phyloP scores from a whole-genome alignment of 2,113 vertebrate species.

The Odocoileus hemionus region DNA sequence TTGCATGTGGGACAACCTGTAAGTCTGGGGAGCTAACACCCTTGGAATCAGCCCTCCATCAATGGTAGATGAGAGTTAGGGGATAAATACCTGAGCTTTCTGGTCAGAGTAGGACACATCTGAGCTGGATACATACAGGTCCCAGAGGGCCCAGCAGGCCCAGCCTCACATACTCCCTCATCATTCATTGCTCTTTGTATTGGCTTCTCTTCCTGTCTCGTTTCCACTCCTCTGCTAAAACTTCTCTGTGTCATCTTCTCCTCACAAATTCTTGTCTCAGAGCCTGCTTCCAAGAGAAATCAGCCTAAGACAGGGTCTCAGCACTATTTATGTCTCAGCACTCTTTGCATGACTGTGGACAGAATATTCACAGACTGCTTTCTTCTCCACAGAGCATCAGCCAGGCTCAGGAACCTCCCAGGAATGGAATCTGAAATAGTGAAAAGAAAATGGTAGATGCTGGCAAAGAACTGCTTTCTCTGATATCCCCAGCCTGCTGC shows the following conservation, averaged over 20 bases:
- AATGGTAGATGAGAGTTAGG: neutral
- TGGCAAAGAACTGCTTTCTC: slow-evolving; percentile 17
- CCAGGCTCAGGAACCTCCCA: neutral
- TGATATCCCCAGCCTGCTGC: neutral
- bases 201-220: neutral
- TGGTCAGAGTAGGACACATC: neutral
- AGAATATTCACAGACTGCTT: neutral
- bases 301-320: neutral
- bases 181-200: neutral
- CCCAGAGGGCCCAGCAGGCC: neutral
- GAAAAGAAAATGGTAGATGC: neutral
- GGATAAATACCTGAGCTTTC: neutral
- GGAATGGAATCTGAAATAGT: neutral
- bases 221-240: neutral
- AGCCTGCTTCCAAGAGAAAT: neutral
- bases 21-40: neutral
- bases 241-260: neutral
- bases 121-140: neutral
- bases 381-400: neutral
- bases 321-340: neutral
- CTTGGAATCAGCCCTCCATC: neutral
- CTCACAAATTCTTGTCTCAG: neutral
- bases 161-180: neutral
- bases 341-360: neutral
- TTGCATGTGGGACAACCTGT: neutral